phyloP scores from a whole-genome alignment of 2,113 vertebrate species.

The Otis tarda region DNA sequence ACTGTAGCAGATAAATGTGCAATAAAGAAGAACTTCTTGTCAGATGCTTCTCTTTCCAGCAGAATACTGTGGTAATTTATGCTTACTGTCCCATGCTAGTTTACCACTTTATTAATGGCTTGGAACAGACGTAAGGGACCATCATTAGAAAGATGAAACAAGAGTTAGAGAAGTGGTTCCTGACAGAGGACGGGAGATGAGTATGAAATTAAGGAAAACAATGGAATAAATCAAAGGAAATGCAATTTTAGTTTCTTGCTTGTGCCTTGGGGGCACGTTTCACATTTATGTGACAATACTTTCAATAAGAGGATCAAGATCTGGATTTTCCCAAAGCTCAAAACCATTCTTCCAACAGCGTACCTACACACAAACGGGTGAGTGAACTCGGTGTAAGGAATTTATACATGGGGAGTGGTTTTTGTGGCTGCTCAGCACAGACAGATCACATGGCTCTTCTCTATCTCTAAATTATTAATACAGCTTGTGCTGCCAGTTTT shows the following conservation, averaged over 20 bases:
- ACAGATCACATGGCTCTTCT: neutral
- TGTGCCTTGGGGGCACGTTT: neutral
- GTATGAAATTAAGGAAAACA: neutral
- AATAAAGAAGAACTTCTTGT: neutral
- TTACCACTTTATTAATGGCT: neutral
- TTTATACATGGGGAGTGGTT: accelerated
- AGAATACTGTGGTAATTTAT: neutral
- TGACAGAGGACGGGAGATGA: neutral
- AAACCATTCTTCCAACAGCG: neutral
- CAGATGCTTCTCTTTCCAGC: neutral
- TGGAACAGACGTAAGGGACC: accelerated
- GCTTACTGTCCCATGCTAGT: neutral
- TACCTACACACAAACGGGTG: neutral
- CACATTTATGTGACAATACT: neutral
- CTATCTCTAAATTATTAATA: neutral
- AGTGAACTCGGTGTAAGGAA: neutral
- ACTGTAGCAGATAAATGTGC: neutral
- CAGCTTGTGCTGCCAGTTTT: neutral
- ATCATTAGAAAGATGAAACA: neutral
- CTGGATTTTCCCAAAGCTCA: neutral
- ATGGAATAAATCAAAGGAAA: neutral
- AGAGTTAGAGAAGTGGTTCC: neutral
- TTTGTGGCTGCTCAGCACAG: neutral
- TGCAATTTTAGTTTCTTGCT: neutral
- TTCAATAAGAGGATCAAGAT: neutral